Conservation (phyloP, 2,797 vertebrate species). For the Craterocephalus amniculus region DNA sequence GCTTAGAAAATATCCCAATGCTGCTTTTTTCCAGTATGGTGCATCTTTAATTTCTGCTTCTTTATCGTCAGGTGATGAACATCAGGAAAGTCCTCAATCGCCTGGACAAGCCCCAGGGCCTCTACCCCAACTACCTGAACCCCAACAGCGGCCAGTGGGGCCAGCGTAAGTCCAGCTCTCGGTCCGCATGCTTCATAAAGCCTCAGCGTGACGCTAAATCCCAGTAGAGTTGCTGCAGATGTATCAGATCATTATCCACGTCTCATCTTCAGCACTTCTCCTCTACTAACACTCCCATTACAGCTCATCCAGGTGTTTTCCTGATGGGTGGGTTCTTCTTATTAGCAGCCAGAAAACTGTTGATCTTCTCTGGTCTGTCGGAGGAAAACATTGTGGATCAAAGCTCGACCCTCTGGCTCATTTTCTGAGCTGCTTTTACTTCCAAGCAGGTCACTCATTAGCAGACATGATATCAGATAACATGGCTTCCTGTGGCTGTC, state of each 20-base stretch:
- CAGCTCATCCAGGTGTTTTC: neutral
- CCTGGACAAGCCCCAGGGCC: conserved; percentile 95
- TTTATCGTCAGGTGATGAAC: conserved; percentile 90
- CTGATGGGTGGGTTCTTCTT: neutral
- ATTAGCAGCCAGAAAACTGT: neutral
- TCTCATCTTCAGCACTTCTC: too few relatives aligned
- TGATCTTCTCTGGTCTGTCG: neutral
- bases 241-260: too few relatives aligned
- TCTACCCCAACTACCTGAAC: conserved; percentile 98
- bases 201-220: too few relatives aligned
- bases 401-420: neutral
- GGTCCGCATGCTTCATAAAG: too few relatives aligned
- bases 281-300: too few relatives aligned
- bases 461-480: neutral
- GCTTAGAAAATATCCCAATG: too few relatives aligned
- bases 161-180: conserved; percentile 89
- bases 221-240: too few relatives aligned
- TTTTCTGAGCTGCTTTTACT: neutral
- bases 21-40: too few relatives aligned
- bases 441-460: too few relatives aligned
- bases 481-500: neutral
- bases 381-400: conserved; percentile 5
- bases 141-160: conserved; percentile 99
- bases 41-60: neutral
- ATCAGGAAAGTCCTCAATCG: conserved; percentile 94